phyloP scores from a whole-genome alignment of 2,113 vertebrate species.

The Hucho hucho region DNA sequence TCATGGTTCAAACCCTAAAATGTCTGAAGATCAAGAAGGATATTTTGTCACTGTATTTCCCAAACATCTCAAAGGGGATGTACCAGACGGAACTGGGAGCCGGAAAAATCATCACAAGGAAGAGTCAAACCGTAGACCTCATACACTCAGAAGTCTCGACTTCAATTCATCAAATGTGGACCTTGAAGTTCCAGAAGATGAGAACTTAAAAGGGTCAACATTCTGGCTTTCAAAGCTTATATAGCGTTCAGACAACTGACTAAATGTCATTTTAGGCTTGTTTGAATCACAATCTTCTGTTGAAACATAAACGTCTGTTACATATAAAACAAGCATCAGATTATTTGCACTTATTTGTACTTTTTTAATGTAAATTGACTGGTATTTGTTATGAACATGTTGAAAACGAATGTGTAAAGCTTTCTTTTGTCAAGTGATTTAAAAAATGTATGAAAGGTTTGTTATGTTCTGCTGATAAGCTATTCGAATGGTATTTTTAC shows the following conservation, averaged over 20 bases:
- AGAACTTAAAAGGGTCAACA: constrained; percentile 52
- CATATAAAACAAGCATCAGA: not conserved
- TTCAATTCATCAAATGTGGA: constrained; percentile 51
- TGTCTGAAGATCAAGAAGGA: constrained; percentile 15
- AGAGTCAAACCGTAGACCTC: constrained; percentile 43
- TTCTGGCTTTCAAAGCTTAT: constrained; percentile 62
- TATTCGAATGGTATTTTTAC: not conserved
- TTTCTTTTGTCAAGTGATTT: not conserved
- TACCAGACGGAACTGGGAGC: constrained; percentile 21
- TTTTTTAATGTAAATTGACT: not conserved
- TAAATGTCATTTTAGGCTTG: not conserved
- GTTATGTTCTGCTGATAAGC: not conserved
- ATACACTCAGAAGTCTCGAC: constrained; percentile 41
- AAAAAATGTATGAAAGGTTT: not conserved
- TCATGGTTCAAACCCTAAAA: constrained; percentile 9
- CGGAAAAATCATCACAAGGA: not conserved
- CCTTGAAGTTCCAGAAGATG: constrained; percentile 67
- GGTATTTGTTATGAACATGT: not conserved
- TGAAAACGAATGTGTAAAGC: not conserved
- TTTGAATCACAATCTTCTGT: not conserved
- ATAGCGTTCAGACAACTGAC: constrained; percentile 28
- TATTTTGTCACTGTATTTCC: constrained; percentile 59
- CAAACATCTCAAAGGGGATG: constrained; percentile 15
- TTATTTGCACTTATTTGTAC: not conserved
- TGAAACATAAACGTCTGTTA: constrained; percentile 4